Evolutionary conservation across 2,888 invertebrate genomes (phyloP).

Genomic region (Punctoribates punctum): DNA sequence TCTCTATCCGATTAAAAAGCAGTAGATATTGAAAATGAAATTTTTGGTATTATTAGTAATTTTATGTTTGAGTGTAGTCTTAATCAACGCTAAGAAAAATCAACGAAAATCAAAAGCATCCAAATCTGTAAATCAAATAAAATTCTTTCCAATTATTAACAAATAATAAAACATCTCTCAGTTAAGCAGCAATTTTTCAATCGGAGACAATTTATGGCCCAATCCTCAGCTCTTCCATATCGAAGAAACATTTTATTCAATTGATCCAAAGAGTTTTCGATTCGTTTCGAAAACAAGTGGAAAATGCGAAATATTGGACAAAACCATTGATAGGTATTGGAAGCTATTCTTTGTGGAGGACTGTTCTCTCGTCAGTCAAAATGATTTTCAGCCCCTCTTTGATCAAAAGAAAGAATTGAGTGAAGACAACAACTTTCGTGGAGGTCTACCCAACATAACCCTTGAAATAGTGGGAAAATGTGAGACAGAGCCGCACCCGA

Average conservation of each 20-base stretch:
- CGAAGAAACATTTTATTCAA: conserved; percentile 17
- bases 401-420: background rate
- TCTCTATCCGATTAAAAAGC: too few relatives aligned
- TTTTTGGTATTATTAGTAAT: too few relatives aligned
- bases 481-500: conserved; percentile 63
- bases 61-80: too few relatives aligned
- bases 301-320: conserved; percentile 35
- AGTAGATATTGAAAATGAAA: too few relatives aligned
- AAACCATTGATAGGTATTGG: conserved; percentile 33
- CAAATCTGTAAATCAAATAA: too few relatives aligned
- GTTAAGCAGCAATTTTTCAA: background rate
- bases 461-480: conserved; percentile 61
- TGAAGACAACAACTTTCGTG: conserved; percentile 53
- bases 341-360: conserved; percentile 27
- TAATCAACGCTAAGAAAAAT: too few relatives aligned
- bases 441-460: conserved; percentile 31
- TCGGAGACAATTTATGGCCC: conserved; percentile 13
- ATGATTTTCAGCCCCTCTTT: background rate
- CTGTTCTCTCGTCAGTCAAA: conserved; percentile 30
- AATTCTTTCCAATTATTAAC: too few relatives aligned
- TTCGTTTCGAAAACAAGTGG: background rate
- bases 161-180: background rate
- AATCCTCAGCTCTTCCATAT: background rate
- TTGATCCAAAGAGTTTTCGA: conserved; percentile 18
- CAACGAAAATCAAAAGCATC: too few relatives aligned